Evolutionary conservation across 2,113 vertebrate species (phyloP).

Genomic region (Aplodontia rufa): DNA sequence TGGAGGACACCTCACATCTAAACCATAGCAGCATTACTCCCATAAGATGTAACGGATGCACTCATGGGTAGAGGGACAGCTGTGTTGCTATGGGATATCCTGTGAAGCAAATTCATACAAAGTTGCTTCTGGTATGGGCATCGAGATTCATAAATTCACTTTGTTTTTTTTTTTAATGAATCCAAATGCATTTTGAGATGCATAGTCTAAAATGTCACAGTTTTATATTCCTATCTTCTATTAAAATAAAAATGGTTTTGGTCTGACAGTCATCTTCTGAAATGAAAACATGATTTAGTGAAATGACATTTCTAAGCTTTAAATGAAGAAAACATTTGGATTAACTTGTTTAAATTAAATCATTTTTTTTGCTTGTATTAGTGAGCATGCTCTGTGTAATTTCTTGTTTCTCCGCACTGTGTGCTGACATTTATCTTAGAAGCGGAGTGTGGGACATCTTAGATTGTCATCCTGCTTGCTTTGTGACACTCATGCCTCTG

Average conservation of each 20-base stretch:
- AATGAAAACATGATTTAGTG: slow-evolving; percentile 66
- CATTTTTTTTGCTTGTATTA: slow-evolving; percentile 39
- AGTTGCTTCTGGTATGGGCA: not conserved
- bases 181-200: slow-evolving; percentile 14
- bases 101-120: not conserved
- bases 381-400: not conserved
- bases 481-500: not conserved
- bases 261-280: slow-evolving; percentile 50
- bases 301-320: slow-evolving; percentile 56
- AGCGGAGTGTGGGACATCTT: not conserved
- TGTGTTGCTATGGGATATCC: not conserved
- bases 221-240: slow-evolving; percentile 9
- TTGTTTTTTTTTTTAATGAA: not conserved
- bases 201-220: slow-evolving; percentile 19
- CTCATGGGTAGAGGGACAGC: not conserved
- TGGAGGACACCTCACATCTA: too few species aligned
- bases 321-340: slow-evolving; percentile 34
- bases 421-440: not conserved
- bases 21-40: not conserved
- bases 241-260: slow-evolving; percentile 30
- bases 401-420: not conserved
- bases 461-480: not conserved
- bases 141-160: not conserved
- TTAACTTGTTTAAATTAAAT: slow-evolving; percentile 57
- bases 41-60: not conserved